Base-by-base conservation (phyloP, 2,888 invertebrate species). In the Alloplasta piceator region DNA sequence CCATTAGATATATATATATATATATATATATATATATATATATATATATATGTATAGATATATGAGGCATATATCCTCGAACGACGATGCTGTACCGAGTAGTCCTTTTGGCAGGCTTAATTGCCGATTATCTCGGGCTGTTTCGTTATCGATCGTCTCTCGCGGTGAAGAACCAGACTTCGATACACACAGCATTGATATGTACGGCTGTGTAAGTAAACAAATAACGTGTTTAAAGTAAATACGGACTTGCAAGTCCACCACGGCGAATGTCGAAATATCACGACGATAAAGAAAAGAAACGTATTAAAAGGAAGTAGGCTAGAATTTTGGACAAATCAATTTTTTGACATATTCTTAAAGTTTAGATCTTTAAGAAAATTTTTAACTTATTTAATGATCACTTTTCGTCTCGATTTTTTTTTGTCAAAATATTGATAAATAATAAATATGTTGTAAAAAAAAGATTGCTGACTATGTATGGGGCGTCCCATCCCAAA, bases 51-150 rank as follows among this genome's bases (percentile, higher is more conserved):
- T 41, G 39, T 41, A n/a, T n/a, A n/a, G n/a, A n/a, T n/a, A n/a
- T n/a, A n/a, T n/a, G n/a, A 41, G 6, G 1, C 26, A 26, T 26
- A 43, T 46, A 7, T 12, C 43, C 14, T 16, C 52, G 39, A 41
- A 50, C 64, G 43, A 43, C 46, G 60, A n/a, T 58, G 36, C 56
- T n/a, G 41, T 70, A 68, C 41, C 38, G 46, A 64, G 82, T 80
- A 84, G 83, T 86, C 87, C 86, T 86, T 86, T 87, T 85, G 83
- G 85, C 86, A 84, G 81, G 84, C 86, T 87, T 87, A 88, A 89
- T 89, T 88, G 87, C 86, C 87, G 88, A 89, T 89, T 88, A 89
- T 88, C 87, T 85, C 82, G 73, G 80, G 83, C 85, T 63, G 73
- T 66, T 80, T 73, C 74, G 78, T 73, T 78, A 82, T 84, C 63